Base-by-base conservation (phyloP, 2,113 vertebrate genomes). In the Salvelinus namaycush region DNA sequence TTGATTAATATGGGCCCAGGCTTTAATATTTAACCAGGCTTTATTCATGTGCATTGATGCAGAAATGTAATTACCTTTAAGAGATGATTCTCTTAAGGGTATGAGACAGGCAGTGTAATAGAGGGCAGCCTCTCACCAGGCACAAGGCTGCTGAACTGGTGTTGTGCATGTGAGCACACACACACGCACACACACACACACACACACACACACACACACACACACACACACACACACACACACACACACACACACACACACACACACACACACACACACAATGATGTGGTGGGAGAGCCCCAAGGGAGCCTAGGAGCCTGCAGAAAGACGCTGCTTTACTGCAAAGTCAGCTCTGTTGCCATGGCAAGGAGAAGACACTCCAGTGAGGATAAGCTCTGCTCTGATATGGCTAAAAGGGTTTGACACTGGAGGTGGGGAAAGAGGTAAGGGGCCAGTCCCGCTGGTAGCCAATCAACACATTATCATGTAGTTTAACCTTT, bases 21-120 rank as follows among this genome's bases (percentile, higher is more conserved):
- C n/a, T n/a, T n/a, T n/a, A 89, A 88, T 89, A 85, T 87, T 80
- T 76, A 66, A 16, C 18, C 81, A 48, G 75, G 68, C 88, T 82
- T 79, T 85, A 84, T 93, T 91, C 87, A 89, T 90, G 92, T 90
- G 91, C 91, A 92, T 84, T 87, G 90, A 82, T 82, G 90, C 87
- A 89, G 89, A 94, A 94, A 93, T 92, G 89, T 93, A 94, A 94
- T 94, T 94, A 94, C 90, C 81, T 80, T 86, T 89, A 92, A 93
- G 89, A 89, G 91, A 92, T 86, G 77, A 90, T 86, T 92, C 89
- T 92, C 90, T 89, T 92, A 92, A 92, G 87, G 87, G 83, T 57
- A 81, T 66, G 84, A 89, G 92, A 92, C 91, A 92, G 84, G 84
- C 81, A 26, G 64, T 29, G 65, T 85, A 82, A 83, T 83, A 70